Evolutionary conservation across 2,888 invertebrate genomes (phyloP), one percentile per base, ranked within the genome.

Genomic region (Podabrus alpinus): DNA sequence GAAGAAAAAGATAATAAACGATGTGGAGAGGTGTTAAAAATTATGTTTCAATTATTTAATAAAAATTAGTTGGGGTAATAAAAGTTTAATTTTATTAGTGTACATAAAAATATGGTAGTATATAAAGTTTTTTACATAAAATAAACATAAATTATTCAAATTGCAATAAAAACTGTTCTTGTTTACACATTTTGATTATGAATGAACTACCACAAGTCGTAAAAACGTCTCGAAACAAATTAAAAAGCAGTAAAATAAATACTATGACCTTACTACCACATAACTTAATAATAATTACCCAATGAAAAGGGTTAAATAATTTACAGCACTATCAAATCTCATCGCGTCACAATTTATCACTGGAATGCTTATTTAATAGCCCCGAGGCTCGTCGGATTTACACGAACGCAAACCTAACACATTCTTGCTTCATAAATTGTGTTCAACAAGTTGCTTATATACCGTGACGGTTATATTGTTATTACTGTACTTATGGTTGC

Each of bases 401-500:
- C 84, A 85, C 86, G 86, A 85, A 81, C 81, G 68, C 73, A 76
- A 79, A 80, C 82, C 84, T 85, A 84, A 81, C 81, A 82, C 84
- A 85, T 84, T 84, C 83, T 83, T 83, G 80, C 84, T 86, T 86
- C 88, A 88, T 88, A 88, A 88, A 88, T 88, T 87, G 85, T 84
- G 84, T 86, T 88, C 88, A 88, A 88, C 88, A 88, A 88, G 88
- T 88, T 87, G 87, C 86, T 87, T 86, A 87, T 87, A 87, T 86
- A 87, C 85, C 83, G 85, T 83, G 84, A 84, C 85, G 85, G 86
- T 87, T 87, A 86, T 87, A 87, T 88, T 87, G 87, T 88, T 88
- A 88, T 87, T 87, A 87, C 87, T 84, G 85, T 86, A 85, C 87
- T 87, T 87, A 87, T 86, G 87, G 86, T 85, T 86, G 86, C 86